phyloP scores from a whole-genome alignment of 2,888 invertebrate genomes.

The Merodon equestris region DNA sequence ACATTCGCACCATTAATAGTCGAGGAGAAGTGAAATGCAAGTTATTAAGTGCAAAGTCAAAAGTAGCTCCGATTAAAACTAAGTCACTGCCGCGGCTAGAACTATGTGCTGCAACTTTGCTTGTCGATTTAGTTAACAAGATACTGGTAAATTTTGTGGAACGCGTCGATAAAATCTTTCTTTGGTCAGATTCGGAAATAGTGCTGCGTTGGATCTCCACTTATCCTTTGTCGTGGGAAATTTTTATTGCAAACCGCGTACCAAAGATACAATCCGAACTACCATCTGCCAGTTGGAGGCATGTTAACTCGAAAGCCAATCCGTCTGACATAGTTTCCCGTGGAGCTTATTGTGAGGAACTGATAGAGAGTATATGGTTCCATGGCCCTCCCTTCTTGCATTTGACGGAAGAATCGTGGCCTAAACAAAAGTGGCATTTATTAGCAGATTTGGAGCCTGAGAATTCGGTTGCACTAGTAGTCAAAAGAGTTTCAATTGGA shows the following conservation, averaged over 20 bases:
- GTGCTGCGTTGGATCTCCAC: conserved; percentile 11
- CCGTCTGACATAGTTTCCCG: conserved; percentile 9
- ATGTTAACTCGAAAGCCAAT: conserved; percentile 15
- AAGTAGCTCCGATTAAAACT: conserved; percentile 50
- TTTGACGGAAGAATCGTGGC: too few species aligned
- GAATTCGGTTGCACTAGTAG: background rate
- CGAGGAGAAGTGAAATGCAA: background rate
- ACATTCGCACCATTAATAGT: background rate
- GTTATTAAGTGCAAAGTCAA: conserved; percentile 38
- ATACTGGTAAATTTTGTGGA: conserved; percentile 37
- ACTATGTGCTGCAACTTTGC: conserved; percentile 71
- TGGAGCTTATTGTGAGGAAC: background rate
- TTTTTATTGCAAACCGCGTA: conserved; percentile 11
- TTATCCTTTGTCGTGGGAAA: conserved; percentile 12
- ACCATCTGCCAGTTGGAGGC: conserved; percentile 5
- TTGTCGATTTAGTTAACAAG: conserved; percentile 60
- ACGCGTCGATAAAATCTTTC: conserved; percentile 31
- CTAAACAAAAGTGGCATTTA: background rate
- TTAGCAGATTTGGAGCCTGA: too few species aligned
- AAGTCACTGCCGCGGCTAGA: conserved; percentile 71
- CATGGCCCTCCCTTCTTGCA: conserved; percentile 1
- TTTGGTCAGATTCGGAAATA: conserved; percentile 64
- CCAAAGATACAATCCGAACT: conserved; percentile 8
- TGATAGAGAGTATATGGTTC: conserved; percentile 9
- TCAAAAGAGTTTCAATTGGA: background rate